Percentiles rank a stretch among this genome's conserved stretches.
These are phyloP conservation scores for Bungarus multicinctus DNA, from an alignment of 2,113 vertebrate species.

Conservation along the genomic window DNA sequence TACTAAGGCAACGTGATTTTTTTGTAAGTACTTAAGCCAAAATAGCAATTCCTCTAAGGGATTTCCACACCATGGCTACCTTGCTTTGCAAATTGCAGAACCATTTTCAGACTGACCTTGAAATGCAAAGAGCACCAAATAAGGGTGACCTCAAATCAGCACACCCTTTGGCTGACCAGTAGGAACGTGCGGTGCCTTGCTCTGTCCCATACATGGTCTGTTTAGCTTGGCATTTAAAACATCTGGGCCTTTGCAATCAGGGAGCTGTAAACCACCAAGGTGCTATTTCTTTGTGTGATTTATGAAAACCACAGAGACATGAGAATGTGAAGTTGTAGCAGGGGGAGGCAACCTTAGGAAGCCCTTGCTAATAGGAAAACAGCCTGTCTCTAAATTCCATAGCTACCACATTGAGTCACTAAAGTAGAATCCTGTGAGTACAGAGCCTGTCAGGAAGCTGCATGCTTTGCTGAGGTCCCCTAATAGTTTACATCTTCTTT, in stretches of 20 bases:
- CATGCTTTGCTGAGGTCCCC: background rate
- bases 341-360: background rate
- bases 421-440: background rate
- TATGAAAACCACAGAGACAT: background rate
- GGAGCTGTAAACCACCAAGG: background rate
- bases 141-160: background rate
- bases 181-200: background rate
- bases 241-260: background rate
- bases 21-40: background rate
- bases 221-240: background rate
- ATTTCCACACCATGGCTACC: background rate
- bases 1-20: background rate
- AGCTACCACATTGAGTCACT: background rate
- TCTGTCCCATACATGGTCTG: background rate
- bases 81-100: background rate
- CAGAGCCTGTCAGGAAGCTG: background rate
- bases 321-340: background rate
- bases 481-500: background rate
- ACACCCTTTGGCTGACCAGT: background rate
- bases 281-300: background rate
- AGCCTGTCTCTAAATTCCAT: background rate
- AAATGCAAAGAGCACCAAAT: background rate
- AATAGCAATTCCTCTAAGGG: background rate
- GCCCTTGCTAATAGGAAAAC: background rate
- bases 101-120: background rate